phyloP scores from a whole-genome alignment of 1,140 invertebrate species.

The Listronotus oregonensis region DNA sequence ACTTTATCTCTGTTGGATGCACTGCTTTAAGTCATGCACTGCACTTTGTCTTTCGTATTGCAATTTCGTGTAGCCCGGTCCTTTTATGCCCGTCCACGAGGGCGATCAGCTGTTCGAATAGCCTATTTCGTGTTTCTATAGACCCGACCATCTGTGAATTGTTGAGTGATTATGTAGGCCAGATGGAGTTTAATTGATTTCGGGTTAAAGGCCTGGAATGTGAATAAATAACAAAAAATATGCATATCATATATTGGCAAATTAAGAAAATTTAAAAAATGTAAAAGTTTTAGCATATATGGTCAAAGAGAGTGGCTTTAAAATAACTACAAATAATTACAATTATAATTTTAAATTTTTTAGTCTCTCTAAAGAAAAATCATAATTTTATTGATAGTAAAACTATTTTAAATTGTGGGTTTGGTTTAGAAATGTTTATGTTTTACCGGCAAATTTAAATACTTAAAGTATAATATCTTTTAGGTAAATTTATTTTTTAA shows the following conservation, averaged over 20 bases:
- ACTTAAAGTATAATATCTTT: too few relatives aligned
- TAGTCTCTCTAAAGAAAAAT: too few relatives aligned
- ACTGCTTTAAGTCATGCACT: not conserved
- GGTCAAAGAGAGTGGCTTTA: too few relatives aligned
- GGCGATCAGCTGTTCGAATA: constrained; percentile 53
- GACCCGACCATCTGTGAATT: constrained; percentile 19
- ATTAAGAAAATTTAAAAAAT: too few relatives aligned
- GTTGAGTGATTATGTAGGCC: constrained; percentile 27
- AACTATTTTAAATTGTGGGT: too few relatives aligned
- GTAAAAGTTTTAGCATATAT: too few relatives aligned
- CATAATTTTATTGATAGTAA: too few relatives aligned
- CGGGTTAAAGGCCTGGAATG: constrained; percentile 15
- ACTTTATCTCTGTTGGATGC: constrained; percentile 28
- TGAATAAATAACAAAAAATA: not conserved
- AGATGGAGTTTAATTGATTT: constrained; percentile 30
- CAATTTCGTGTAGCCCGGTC: constrained; percentile 37
- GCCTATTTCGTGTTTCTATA: constrained; percentile 46
- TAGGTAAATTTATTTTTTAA: too few relatives aligned
- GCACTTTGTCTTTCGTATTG: constrained; percentile 23
- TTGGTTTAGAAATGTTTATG: too few relatives aligned
- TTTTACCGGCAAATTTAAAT: too few relatives aligned
- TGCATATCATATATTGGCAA: not conserved
- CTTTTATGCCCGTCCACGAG: constrained; percentile 46
- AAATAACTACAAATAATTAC: too few relatives aligned
- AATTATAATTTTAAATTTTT: too few relatives aligned